Evolutionary conservation across 1,140 invertebrate genomes (phyloP), one percentile per base, ranked within the genome.

Genomic region (Lordiphosa collinella): DNA sequence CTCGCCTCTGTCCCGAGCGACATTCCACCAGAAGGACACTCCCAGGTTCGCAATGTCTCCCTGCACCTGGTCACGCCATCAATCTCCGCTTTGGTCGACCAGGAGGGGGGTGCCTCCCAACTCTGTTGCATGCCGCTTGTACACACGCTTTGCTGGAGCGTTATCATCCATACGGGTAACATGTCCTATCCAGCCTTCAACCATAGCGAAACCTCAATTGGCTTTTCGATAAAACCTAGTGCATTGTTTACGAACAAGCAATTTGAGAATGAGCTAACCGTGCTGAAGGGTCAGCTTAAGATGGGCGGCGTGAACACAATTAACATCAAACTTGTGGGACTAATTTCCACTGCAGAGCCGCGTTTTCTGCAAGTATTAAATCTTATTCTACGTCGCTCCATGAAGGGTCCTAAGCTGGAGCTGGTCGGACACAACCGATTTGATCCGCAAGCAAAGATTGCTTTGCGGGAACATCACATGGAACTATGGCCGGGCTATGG

Each of bases 351-450:
- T 4, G 71, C 87, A 0, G 90, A 91, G 55, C 78, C 79, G 5
- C 85, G 89, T 7, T 91, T 90, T 61, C 84, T 95, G 1, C 93
- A 94, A 64, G 89, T 96, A 0, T 94, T 95, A 36, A 96, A 96
- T 68, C 92, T 95, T 4, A 91, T 96, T 8, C 91, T 96, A 60
- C 89, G 94, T 6, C 94, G 93, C 73, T 93, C 93, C 57, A 91
- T 95, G 64, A 90, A 89, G 1, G 69, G 90, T n/a, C 86, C 95
- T 4, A 87, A 93, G 0, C 76, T 95, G 1, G 91, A 95, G 84
- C 88, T 94, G 5, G 91, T 97, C 29, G 93, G 94, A 0, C 89
- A 95, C 13, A 93, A 97, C 87, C 97, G 93, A 71, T 98, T 92
- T 80, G 95, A 96, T 89, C 90, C 93, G 0, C 51, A 66, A 3